Conservation (phyloP, 2,888 invertebrate species). For the Kuschelorhynchus macadamiae region DNA sequence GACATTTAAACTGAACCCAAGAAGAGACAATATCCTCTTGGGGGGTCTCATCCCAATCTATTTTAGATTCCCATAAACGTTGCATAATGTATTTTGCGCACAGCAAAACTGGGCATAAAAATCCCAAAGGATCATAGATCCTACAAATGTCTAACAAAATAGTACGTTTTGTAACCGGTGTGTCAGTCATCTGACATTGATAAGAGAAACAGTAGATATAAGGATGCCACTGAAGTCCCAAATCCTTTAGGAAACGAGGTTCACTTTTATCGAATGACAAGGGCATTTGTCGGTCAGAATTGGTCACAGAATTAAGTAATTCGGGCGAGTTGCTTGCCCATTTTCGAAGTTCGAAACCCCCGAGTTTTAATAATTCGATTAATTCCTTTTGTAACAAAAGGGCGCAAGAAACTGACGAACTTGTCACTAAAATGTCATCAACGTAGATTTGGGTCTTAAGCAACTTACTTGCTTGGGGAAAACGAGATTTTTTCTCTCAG, state of each 20-base stretch:
- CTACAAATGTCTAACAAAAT: background rate
- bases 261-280: background rate
- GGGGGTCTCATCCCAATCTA: slow-evolving; percentile 4
- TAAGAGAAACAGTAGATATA: background rate
- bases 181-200: background rate
- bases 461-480: slow-evolving; percentile 13
- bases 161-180: background rate
- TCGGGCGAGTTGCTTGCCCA: slow-evolving; percentile 23
- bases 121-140: slow-evolving; percentile 1
- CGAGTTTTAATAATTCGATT: background rate
- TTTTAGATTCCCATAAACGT: slow-evolving; percentile 3
- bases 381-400: slow-evolving; percentile 8
- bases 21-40: background rate
- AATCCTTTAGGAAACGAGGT: slow-evolving; percentile 4
- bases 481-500: background rate
- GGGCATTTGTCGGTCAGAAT: background rate
- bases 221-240: slow-evolving; percentile 19
- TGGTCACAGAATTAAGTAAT: slow-evolving; percentile 5
- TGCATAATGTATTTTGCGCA: slow-evolving; percentile 17
- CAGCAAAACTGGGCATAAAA: slow-evolving; percentile 10
- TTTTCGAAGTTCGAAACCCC: slow-evolving; percentile 18
- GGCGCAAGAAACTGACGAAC: background rate
- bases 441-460: slow-evolving; percentile 8
- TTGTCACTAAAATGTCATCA: slow-evolving; percentile 17
- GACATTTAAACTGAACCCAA: background rate